phyloP scores from a whole-genome alignment of 2,797 vertebrate genomes.

The Oreochromis mossambicus region DNA sequence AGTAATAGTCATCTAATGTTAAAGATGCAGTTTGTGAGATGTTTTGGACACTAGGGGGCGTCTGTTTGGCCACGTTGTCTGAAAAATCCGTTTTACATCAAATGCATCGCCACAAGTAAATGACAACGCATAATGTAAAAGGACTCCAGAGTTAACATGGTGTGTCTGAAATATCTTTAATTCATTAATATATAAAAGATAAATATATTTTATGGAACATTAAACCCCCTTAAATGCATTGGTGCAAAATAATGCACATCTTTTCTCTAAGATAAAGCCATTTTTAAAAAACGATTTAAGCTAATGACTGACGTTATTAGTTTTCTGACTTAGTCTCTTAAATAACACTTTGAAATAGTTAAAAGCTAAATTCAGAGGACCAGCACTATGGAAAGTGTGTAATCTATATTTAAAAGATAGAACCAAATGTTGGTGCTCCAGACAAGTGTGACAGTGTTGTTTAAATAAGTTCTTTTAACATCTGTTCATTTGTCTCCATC shows the following conservation, averaged over 20 bases:
- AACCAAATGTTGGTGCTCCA: neutral
- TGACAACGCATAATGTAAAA: neutral
- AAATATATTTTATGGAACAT: neutral
- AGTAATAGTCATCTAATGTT: conserved; percentile 52
- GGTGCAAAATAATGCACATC: neutral
- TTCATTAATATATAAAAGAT: neutral
- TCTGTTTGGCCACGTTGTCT: conserved; percentile 8
- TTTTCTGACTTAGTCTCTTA: neutral
- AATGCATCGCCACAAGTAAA: neutral
- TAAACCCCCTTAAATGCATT: neutral
- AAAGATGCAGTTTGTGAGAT: conserved; percentile 56
- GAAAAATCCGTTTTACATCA: neutral
- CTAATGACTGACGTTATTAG: neutral
- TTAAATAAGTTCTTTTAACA: neutral
- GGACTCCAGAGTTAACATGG: neutral
- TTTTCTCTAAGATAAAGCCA: neutral
- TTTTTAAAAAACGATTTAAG: neutral
- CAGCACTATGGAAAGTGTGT: neutral
- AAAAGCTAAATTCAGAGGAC: neutral
- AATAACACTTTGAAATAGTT: neutral
- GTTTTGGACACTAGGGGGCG: conserved; percentile 15
- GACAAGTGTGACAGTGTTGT: neutral
- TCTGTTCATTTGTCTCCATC: neutral
- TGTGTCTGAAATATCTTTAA: neutral
- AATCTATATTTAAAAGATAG: neutral